Percentiles rank a stretch among this genome's conserved stretches.
These are phyloP conservation scores for Entosphenus tridentatus DNA, from an alignment of 2,113 vertebrate genomes.

Conservation along the genomic window DNA sequence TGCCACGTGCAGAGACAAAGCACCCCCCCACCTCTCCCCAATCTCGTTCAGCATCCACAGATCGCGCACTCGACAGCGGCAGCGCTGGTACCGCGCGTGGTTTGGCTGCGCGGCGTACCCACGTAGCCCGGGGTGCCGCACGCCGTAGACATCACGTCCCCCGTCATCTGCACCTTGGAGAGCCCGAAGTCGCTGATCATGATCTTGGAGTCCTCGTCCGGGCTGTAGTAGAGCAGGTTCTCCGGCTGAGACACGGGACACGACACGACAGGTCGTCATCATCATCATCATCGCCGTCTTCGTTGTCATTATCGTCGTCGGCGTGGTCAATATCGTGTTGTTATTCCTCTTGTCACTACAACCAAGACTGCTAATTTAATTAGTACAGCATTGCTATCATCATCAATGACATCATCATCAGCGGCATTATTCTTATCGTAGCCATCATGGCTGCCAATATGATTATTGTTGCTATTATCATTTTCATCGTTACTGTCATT, in stretches of 20 bases:
- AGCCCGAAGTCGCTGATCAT: constrained; percentile 96
- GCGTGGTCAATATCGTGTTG: no score
- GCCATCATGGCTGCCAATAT: no score
- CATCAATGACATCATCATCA: no score
- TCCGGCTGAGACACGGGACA: constrained; percentile 35
- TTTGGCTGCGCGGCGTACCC: constrained; percentile 24
- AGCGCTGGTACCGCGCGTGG: neutral
- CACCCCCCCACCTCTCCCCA: neutral
- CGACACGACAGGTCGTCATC: no score
- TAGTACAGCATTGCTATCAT: no score
- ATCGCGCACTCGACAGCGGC: neutral
- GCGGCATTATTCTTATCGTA: no score
- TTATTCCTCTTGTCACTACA: no score
- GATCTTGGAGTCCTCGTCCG: constrained; percentile 91
- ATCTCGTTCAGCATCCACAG: neutral
- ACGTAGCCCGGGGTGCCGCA: constrained; percentile 88
- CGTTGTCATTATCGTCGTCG: no score
- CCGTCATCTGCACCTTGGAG: constrained; percentile 69
- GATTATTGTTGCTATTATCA: no score
- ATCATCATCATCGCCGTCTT: no score
- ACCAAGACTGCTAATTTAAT: no score
- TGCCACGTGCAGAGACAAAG: neutral
- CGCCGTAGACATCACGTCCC: constrained; percentile 79
- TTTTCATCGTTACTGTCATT: no score
- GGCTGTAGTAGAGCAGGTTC: constrained; percentile 83